Base-by-base conservation (phyloP, 2,888 invertebrate genomes). In the Panopea generosa region DNA sequence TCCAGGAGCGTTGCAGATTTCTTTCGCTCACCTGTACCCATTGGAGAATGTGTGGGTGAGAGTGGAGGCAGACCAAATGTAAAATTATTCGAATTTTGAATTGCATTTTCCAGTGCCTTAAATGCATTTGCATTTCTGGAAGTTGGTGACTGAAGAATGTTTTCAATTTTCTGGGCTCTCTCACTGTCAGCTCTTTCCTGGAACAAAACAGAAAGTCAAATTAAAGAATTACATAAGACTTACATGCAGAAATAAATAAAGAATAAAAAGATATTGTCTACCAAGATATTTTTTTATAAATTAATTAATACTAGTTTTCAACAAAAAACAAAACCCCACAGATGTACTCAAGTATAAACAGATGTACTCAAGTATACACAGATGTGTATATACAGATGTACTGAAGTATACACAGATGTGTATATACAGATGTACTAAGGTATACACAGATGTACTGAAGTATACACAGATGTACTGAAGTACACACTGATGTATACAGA, bases 1-100 rank as follows among this genome's bases (percentile, higher is more conserved):
- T 97, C 97, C 93, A 96, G 96, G 72, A 98, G 94, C 84, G 97
- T 97, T 49, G 86, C 78, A 9, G 89, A 89, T 78, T 86, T 86
- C 76, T 89, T 88, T 69, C 87, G 78, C 83, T 87, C 87, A 72
- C 84, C 83, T 33, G 81, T 75, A 59, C 83, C 81, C 11, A 55
- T 45, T 24, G 82, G 73, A 18, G 74, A 68, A 18, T 18, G 6
- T 14, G 71, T 56, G 11, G 81, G 73, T n/a, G 62, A 53, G 18
- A 56, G 33, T 2, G 62, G 56, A 22, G 66, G 47, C 16, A 81
- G 62, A 43, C 77, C 69, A 24, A 59, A 77, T 7, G 73, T 60
- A 11, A 77, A 61, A 59, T 65, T 79, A 66, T 60, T 77, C 11
- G 77, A 69, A 27, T 74, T 79, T 38, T 77, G 72, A 11, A 81